Evolutionary conservation across 2,888 invertebrate species (phyloP).

Genomic region (Mythimna vitellina): DNA sequence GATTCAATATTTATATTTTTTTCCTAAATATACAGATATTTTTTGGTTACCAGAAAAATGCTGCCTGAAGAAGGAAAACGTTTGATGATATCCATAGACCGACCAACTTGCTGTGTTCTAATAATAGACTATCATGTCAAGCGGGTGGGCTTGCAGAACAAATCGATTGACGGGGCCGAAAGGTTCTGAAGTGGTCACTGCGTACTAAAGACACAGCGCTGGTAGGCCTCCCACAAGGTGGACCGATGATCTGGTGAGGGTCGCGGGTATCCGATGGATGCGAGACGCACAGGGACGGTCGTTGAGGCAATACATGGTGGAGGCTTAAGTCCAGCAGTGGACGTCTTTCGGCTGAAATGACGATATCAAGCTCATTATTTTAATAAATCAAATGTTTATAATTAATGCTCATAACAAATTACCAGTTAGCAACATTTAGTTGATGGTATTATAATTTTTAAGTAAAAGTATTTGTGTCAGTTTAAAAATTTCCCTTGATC

Average conservation of each 20-base stretch:
- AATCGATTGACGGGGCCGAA: too few species aligned
- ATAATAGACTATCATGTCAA: too few species aligned
- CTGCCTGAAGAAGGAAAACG: not conserved
- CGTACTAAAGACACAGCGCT: too few species aligned
- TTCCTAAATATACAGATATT: not conserved
- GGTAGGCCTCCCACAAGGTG: too few species aligned
- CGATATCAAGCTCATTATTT: conserved; percentile 1
- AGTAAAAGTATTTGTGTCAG: not conserved
- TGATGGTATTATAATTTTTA: not conserved
- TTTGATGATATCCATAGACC: not conserved
- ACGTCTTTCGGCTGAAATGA: not conserved
- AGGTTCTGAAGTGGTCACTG: too few species aligned
- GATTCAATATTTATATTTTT: not conserved
- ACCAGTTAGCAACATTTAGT: conserved; percentile 1
- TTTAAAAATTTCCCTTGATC: too few species aligned
- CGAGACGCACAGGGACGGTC: too few species aligned
- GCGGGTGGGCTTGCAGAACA: too few species aligned
- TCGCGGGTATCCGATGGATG: too few species aligned
- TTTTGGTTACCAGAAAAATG: not conserved
- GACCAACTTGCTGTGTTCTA: not conserved
- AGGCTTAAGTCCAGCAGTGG: too few species aligned
- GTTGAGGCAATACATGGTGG: too few species aligned
- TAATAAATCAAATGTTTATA: not conserved
- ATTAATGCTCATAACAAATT: not conserved
- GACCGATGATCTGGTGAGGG: too few species aligned